Evolutionary conservation across 2,113 vertebrate species (phyloP), one percentile per base, ranked within the genome.

Genomic region (Thunnus maccoyii): DNA sequence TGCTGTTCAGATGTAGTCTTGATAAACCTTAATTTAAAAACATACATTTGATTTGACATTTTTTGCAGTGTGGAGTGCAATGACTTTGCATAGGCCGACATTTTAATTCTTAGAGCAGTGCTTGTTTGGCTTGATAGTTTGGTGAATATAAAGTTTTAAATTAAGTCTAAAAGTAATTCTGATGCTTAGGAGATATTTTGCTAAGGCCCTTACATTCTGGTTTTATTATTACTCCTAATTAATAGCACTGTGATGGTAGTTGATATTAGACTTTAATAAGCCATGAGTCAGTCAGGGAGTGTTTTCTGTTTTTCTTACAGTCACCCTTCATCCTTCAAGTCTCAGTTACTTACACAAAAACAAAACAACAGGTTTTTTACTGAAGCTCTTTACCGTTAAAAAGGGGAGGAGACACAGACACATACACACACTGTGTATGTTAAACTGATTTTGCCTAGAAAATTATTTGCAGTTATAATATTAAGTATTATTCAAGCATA

Each of bases 391-490:
- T 77, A 80, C 50, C 62, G 60, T 41, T 80, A 52, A 86, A 80
- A 74, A 79, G 84, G 85, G 87, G 86, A 88, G 88, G 91, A 86
- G 87, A 88, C 87, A 86, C 8, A 54, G 36, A 41, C 36, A 41
- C 36, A 41, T 8, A 41, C 36, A 41, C 36, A 41, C 36, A 41
- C 36, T 47, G 25, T 67, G 18, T 64, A 16, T 27, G 9, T 2
- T 36, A 18, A 15, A 46, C 14, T 55, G 1, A 12, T 56, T 47
- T 52, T 52, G 11, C 9, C 10, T n/a, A 2, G 18, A 51, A 55
- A 27, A 50, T 48, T 16, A 0, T 63, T 67, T 65, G 5, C 80
- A 55, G 13, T 41, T 18, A 3, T 54, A n/a, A 64, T 54, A 16
- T 17, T 16, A 36, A 52, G 15, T 56, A 11, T 67, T 54, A 60